Percentiles rank a stretch among this genome's conserved stretches.
These are phyloP conservation scores for Drosophila arawakana DNA, from an alignment of 1,140 invertebrate genomes.

Conservation along the genomic window DNA sequence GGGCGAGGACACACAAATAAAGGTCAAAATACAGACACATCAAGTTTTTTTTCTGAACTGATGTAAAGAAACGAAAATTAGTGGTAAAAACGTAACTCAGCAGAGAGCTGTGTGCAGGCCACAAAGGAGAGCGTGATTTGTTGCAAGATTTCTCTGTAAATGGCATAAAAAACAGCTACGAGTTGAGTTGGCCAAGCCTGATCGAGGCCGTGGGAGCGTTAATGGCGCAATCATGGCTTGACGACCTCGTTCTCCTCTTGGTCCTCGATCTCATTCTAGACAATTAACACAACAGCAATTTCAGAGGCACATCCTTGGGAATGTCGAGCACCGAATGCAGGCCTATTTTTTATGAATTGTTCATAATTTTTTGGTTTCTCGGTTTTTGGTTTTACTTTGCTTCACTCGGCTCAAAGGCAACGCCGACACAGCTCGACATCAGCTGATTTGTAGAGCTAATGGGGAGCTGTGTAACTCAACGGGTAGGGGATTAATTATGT, in stretches of 20 bases:
- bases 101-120: not conserved
- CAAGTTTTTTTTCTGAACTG: constrained; percentile 5
- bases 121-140: constrained; percentile 75
- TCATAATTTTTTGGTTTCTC: constrained; percentile 62
- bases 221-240: constrained; percentile 58
- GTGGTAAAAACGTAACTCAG: constrained; percentile 46
- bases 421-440: constrained; percentile 56
- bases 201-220: constrained; percentile 74
- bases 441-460: constrained; percentile 61
- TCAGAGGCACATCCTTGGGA: constrained; percentile 70
- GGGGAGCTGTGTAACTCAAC: not conserved
- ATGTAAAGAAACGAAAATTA: constrained; percentile 28
- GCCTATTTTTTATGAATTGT: constrained; percentile 71
- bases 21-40: constrained; percentile 48
- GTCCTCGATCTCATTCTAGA: constrained; percentile 28
- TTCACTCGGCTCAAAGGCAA: constrained; percentile 40
- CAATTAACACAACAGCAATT: constrained; percentile 75
- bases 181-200: constrained; percentile 16
- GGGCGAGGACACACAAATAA: constrained; percentile 69
- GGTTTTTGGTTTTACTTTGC: constrained; percentile 21
- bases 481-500: constrained; percentile 72
- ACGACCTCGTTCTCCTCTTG: constrained; percentile 45
- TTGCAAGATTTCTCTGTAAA: constrained; percentile 82
- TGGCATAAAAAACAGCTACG: constrained; percentile 73
- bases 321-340: constrained; percentile 64